Percentiles rank a stretch among this genome's conserved stretches.
These are phyloP conservation scores for Athripsodes cinereus DNA, from an alignment of 2,888 invertebrate genomes.

Conservation along the genomic window DNA sequence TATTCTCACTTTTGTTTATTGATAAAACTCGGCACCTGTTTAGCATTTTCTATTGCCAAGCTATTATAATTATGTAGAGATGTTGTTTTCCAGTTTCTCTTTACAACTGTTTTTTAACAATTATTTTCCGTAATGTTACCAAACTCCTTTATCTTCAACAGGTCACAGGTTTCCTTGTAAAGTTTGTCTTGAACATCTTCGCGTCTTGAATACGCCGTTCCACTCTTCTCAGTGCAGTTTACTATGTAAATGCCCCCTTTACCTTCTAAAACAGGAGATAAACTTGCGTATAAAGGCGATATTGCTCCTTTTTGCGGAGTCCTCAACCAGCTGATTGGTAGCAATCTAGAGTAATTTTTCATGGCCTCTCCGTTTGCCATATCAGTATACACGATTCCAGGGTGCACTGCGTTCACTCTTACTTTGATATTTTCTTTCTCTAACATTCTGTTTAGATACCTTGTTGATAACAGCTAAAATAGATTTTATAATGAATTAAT, in stretches of 20 bases:
- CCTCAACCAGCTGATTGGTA: constrained; percentile 66
- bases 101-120: too few relatives aligned
- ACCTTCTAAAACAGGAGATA: constrained; percentile 65
- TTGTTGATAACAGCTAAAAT: too few relatives aligned
- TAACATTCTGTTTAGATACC: too few relatives aligned
- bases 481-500: too few relatives aligned
- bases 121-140: too few relatives aligned
- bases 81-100: too few relatives aligned
- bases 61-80: too few relatives aligned
- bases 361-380: constrained; percentile 66
- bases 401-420: constrained; percentile 72
- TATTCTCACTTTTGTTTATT: too few relatives aligned
- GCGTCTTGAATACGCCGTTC: constrained; percentile 52
- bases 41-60: too few relatives aligned
- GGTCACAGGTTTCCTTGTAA: constrained; percentile 60
- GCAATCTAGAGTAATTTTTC: constrained; percentile 55
- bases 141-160: constrained; percentile 41
- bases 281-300: constrained; percentile 68
- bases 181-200: constrained; percentile 56
- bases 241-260: constrained; percentile 74
- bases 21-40: too few relatives aligned
- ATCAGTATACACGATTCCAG: constrained; percentile 81
- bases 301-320: constrained; percentile 74
- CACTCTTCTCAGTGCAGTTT: constrained; percentile 60
- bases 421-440: constrained; percentile 38